A percentile compares a stretch with the other conserved stretches of the same genome.
Evolutionary conservation across 2,797 vertebrate species (phyloP).

Genomic region (Cheirogaleus major): DNA sequence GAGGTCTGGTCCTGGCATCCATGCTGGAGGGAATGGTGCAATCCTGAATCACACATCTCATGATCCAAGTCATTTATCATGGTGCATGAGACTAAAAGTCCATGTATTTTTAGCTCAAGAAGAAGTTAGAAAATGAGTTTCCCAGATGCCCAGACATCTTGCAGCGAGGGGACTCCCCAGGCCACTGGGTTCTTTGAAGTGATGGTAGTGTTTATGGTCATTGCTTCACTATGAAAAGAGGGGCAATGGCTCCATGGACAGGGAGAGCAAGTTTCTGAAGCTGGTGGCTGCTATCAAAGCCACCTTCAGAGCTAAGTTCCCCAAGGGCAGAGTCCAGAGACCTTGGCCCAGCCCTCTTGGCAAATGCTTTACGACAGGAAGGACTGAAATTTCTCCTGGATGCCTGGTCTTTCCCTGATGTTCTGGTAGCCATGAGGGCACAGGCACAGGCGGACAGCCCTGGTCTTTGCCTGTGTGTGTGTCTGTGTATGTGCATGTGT

Average conservation of each 20-base stretch:
- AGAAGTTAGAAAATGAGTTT: slow-evolving; percentile 76
- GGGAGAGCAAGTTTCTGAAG: slow-evolving; percentile 60
- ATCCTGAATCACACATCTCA: not conserved
- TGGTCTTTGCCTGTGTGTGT: not conserved
- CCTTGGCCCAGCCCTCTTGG: not conserved
- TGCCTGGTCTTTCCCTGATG: slow-evolving; percentile 37
- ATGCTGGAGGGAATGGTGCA: not conserved
- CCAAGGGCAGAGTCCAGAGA: not conserved
- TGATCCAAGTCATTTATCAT: not conserved
- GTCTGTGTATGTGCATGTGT: not conserved
- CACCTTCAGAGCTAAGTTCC: not conserved
- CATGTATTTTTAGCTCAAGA: slow-evolving; percentile 66
- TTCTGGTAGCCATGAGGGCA: not conserved
- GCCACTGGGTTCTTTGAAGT: slow-evolving; percentile 79
- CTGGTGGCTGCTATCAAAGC: slow-evolving; percentile 71
- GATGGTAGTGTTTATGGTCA: slow-evolving; percentile 38
- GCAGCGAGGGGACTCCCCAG: slow-evolving; percentile 64
- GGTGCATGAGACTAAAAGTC: not conserved
- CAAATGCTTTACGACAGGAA: not conserved
- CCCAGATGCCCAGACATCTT: slow-evolving; percentile 61
- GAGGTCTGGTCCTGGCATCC: not conserved
- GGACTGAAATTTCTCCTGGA: slow-evolving; percentile 7
- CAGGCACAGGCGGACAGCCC: not conserved
- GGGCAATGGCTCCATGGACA: slow-evolving; percentile 74
- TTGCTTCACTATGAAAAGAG: slow-evolving; percentile 79